These are phyloP conservation scores for Antheraea yamamai DNA, from an alignment of 2,888 invertebrate species.

Conservation along the genomic window DNA sequence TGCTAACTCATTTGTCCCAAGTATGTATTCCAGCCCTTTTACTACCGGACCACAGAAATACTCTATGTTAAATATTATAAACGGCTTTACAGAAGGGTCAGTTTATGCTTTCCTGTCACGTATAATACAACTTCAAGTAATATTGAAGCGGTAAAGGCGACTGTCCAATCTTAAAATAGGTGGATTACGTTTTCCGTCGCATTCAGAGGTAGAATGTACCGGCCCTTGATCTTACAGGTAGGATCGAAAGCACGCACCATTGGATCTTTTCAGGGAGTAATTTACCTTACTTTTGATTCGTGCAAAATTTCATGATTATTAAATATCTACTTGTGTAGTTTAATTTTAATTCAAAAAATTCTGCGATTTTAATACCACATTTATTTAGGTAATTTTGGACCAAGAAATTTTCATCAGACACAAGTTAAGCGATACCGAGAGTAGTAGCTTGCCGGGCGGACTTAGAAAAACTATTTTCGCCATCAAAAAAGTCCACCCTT, in stretches of 20 bases:
- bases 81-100: not conserved
- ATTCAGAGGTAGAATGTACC: not conserved
- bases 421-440: too few relatives aligned
- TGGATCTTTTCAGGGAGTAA: not conserved
- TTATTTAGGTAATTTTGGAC: not conserved
- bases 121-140: not conserved
- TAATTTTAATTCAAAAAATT: not conserved
- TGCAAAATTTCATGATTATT: not conserved
- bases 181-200: not conserved
- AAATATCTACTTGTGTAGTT: not conserved
- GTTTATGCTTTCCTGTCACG: conserved; percentile 6
- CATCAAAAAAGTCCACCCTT: too few relatives aligned
- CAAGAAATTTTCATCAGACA: not conserved
- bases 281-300: not conserved
- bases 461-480: too few relatives aligned
- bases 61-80: conserved; percentile 1
- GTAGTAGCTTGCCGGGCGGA: too few relatives aligned
- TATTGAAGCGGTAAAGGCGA: not conserved
- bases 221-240: conserved; percentile 7
- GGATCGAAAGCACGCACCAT: not conserved
- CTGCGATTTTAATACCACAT: not conserved
- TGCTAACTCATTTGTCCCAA: too few relatives aligned
- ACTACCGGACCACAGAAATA: not conserved
- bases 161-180: conserved; percentile 9
- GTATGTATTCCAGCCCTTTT: too few relatives aligned